Conservation (phyloP, 1,140 invertebrate species). For the Drosophila triauraria region DNA sequence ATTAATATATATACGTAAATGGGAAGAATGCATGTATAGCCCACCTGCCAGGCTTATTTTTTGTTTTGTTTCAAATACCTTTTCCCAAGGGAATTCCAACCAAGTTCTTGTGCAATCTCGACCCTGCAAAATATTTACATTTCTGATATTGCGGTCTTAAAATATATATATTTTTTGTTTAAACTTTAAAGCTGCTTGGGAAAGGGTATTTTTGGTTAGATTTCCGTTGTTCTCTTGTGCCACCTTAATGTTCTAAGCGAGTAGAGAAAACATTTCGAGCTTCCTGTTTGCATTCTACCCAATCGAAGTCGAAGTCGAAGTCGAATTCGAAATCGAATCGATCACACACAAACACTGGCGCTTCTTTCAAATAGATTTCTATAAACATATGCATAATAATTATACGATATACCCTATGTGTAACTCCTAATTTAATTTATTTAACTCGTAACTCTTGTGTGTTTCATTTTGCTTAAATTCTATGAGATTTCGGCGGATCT, state of each 20-base stretch:
- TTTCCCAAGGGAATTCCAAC: slow-evolving; percentile 42
- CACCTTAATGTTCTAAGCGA: slow-evolving; percentile 31
- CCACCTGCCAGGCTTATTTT: slow-evolving; percentile 59
- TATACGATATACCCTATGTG: slow-evolving; percentile 29
- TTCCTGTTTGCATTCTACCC: slow-evolving; percentile 53
- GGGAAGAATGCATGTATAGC: slow-evolving; percentile 40
- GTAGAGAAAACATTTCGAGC: slow-evolving; percentile 31
- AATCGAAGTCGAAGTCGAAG: slow-evolving; percentile 15
- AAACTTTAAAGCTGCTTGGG: slow-evolving; percentile 11
- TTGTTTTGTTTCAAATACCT: slow-evolving; percentile 42
- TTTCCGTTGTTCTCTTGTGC: slow-evolving; percentile 40
- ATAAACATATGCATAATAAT: slow-evolving; percentile 22
- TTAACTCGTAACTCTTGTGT: slow-evolving; percentile 68
- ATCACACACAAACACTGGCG: slow-evolving; percentile 48
- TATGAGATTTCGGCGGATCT: slow-evolving; percentile 82
- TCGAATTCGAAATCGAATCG: slow-evolving; percentile 25
- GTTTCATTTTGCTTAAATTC: slow-evolving; percentile 68
- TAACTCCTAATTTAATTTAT: slow-evolving; percentile 73
- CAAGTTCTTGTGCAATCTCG: slow-evolving; percentile 57
- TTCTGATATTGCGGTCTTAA: neutral
- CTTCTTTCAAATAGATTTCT: slow-evolving; percentile 54
- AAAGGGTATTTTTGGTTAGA: slow-evolving; percentile 33
- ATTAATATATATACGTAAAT: slow-evolving; percentile 8
- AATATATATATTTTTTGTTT: neutral
- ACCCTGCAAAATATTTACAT: neutral